Conservation (phyloP, 2,888 invertebrate species). For the Chalcosyrphus nemorum region DNA sequence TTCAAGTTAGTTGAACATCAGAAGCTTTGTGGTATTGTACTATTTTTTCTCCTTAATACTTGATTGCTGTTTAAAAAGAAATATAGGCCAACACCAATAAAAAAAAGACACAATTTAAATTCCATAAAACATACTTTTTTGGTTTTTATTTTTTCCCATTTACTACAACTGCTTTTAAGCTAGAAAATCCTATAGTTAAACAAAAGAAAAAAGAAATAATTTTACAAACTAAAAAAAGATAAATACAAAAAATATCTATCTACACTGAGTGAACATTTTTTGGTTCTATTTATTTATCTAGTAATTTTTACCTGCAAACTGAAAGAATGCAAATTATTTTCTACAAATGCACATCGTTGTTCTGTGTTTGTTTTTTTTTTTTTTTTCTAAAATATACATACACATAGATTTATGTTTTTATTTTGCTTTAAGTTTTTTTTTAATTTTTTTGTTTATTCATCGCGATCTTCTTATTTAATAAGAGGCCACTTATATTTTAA, state of each 20-base stretch:
- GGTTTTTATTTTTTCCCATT: background rate
- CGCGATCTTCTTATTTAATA: constrained; percentile 62
- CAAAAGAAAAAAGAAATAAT: background rate
- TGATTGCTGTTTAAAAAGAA: too few relatives aligned
- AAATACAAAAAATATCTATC: constrained; percentile 6
- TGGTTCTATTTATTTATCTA: constrained; percentile 52
- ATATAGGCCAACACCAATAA: background rate
- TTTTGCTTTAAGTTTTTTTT: background rate
- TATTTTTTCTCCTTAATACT: too few relatives aligned
- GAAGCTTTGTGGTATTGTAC: too few relatives aligned
- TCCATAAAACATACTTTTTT: constrained; percentile 12
- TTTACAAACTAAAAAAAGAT: background rate
- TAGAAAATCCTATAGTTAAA: background rate
- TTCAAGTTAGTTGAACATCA: too few relatives aligned
- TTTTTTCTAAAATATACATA: constrained; percentile 37
- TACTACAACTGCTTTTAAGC: background rate
- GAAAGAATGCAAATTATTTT: constrained; percentile 36
- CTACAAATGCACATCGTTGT: constrained; percentile 59
- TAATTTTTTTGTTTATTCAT: background rate
- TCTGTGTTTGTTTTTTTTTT: too few relatives aligned
- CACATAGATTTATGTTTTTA: background rate
- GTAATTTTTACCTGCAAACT: constrained; percentile 24
- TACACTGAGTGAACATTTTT: constrained; percentile 23
- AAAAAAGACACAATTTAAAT: background rate
- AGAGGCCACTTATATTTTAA: constrained; percentile 38